Percentiles rank a stretch among this genome's conserved stretches.
Evolutionary conservation across 2,888 invertebrate genomes (phyloP).

Genomic region (Leucoptera coffeella): DNA sequence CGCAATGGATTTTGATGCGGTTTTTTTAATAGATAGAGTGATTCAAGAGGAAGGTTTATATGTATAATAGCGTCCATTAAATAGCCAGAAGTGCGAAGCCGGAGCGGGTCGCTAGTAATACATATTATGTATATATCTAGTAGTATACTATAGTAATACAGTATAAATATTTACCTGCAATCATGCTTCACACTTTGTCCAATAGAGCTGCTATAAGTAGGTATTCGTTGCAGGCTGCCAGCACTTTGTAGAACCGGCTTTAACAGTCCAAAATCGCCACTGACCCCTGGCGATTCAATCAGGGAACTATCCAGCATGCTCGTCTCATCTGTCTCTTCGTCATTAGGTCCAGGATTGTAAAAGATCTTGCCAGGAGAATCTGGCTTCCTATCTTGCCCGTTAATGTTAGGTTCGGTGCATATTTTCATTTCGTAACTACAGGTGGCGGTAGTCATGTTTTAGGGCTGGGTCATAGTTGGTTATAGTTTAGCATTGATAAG

Average conservation of each 20-base stretch:
- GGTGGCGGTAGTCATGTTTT: too few relatives aligned
- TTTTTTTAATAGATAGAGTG: too few relatives aligned
- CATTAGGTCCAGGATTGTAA: conserved; percentile 35
- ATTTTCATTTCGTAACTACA: conserved; percentile 34
- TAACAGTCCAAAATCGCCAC: conserved; percentile 18
- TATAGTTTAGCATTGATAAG: too few relatives aligned
- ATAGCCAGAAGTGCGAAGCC: too few relatives aligned
- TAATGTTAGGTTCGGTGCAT: conserved; percentile 17
- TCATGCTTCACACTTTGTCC: conserved; percentile 53
- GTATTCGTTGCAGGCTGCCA: conserved; percentile 49
- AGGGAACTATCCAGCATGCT: conserved; percentile 39
- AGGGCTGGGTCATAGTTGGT: too few relatives aligned
- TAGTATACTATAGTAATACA: too few relatives aligned
- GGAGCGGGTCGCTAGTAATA: too few relatives aligned
- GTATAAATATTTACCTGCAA: too few relatives aligned
- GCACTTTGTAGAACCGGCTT: conserved; percentile 27
- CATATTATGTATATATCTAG: too few relatives aligned
- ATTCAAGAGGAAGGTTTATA: too few relatives aligned
- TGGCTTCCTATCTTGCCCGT: conserved; percentile 11
- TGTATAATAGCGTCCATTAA: too few relatives aligned
- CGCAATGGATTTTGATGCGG: too few relatives aligned
- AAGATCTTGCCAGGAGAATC: conserved; percentile 39
- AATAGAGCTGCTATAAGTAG: conserved; percentile 56
- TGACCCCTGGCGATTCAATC: conserved; percentile 36
- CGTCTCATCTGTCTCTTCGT: conserved; percentile 41